These are phyloP conservation scores for Apamea monoglypha DNA, from an alignment of 2,888 invertebrate genomes.

Conservation along the genomic window DNA sequence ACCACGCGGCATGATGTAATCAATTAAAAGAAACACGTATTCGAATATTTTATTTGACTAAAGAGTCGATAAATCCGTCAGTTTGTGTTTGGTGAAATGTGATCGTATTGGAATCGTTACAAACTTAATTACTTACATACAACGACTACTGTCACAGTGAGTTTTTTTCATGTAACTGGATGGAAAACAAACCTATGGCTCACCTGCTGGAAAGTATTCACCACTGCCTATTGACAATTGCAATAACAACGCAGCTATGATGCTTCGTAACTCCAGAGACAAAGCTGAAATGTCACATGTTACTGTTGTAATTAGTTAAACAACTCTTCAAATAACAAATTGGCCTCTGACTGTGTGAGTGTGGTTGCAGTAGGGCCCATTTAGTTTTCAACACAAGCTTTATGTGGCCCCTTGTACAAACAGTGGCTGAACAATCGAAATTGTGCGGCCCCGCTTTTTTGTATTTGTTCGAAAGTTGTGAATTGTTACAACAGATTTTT, in stretches of 20 bases:
- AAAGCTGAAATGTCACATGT: neutral
- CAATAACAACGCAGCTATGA: too few relatives aligned
- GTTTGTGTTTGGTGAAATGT: neutral
- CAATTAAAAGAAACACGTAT: conserved; percentile 11
- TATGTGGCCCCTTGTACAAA: neutral
- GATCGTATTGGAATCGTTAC: neutral
- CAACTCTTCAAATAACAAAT: neutral
- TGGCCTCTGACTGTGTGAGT: neutral
- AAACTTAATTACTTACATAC: neutral
- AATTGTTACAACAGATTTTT: neutral
- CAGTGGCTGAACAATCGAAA: neutral
- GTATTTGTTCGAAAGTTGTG: neutral
- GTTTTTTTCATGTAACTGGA: neutral
- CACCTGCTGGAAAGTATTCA: neutral
- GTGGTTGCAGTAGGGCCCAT: neutral
- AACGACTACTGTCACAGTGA: neutral
- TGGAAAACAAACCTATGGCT: neutral
- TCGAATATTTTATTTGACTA: conserved; percentile 10
- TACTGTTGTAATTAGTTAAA: neutral
- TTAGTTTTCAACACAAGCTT: conserved; percentile 11
- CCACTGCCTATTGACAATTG: neutral
- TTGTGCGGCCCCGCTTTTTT: neutral
- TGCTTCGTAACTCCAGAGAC: neutral
- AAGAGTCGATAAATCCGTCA: neutral
- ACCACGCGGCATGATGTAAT: neutral